Evolutionary conservation across 2,888 invertebrate genomes (phyloP).

Genomic region (Pollenia amentaria): DNA sequence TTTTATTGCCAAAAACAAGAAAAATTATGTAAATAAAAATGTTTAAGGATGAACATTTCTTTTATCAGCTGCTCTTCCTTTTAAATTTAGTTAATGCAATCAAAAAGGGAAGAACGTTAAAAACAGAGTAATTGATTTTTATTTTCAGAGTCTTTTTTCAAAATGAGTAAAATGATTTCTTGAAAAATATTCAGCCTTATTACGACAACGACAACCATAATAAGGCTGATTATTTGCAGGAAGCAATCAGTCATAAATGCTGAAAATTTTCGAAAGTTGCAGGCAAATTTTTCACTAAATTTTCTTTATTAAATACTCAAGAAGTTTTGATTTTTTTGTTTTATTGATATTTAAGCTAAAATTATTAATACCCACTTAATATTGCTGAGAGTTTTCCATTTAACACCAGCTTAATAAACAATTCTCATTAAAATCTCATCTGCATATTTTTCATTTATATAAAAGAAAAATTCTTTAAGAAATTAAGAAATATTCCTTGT

Average conservation of each 20-base stretch:
- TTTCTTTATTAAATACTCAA: too few species aligned
- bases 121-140: too few species aligned
- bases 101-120: background rate
- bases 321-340: too few species aligned
- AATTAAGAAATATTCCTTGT: conserved; percentile 35
- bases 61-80: background rate
- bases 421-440: conserved; percentile 53
- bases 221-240: too few species aligned
- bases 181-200: too few species aligned
- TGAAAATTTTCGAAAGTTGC: background rate
- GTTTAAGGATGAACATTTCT: background rate
- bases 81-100: background rate
- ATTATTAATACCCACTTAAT: background rate
- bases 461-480: conserved; percentile 10
- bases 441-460: conserved; percentile 47
- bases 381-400: background rate
- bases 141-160: too few species aligned
- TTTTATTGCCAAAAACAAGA: background rate
- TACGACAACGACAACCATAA: too few species aligned
- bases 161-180: too few species aligned
- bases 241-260: too few species aligned
- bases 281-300: too few species aligned
- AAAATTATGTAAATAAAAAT: background rate
- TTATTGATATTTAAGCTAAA: background rate
- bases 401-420: conserved; percentile 25